Conservation (phyloP, 1,140 invertebrate species). For the Acyrthosiphon pisum region DNA sequence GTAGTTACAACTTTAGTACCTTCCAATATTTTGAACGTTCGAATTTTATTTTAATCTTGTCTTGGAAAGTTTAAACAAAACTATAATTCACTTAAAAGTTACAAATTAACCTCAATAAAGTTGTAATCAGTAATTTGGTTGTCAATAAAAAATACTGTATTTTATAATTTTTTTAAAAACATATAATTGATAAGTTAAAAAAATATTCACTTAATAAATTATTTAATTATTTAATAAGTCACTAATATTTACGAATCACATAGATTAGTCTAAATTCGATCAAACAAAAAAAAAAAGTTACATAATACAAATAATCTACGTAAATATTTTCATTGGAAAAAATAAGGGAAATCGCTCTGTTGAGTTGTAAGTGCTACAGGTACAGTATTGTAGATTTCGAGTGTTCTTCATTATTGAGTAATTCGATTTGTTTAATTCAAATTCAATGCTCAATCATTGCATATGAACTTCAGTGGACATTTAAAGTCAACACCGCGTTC, state of each 20-base stretch:
- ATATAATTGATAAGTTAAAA: neutral
- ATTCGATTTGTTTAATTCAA: too few species aligned
- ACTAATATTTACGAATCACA: too few species aligned
- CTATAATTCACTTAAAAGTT: neutral
- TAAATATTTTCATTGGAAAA: too few species aligned
- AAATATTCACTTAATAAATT: neutral
- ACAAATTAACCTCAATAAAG: neutral
- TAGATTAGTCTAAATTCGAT: too few species aligned
- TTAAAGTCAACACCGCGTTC: too few species aligned
- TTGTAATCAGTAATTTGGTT: neutral
- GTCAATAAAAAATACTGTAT: neutral
- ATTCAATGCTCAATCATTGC: too few species aligned
- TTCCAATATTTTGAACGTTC: neutral
- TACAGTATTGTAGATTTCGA: too few species aligned
- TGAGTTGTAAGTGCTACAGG: too few species aligned
- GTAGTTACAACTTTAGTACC: neutral
- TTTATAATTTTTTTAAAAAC: neutral
- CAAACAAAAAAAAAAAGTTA: too few species aligned
- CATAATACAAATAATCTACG: too few species aligned
- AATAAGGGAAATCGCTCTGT: neutral
- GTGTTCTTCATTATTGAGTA: too few species aligned
- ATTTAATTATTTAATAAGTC: neutral
- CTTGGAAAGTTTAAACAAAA: neutral
- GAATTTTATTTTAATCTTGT: neutral
- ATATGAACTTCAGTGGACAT: too few species aligned